Percentiles rank a stretch among this genome's conserved stretches.
Conservation (phyloP, 2,888 invertebrate species). For the Camptogramma bilineatum region DNA sequence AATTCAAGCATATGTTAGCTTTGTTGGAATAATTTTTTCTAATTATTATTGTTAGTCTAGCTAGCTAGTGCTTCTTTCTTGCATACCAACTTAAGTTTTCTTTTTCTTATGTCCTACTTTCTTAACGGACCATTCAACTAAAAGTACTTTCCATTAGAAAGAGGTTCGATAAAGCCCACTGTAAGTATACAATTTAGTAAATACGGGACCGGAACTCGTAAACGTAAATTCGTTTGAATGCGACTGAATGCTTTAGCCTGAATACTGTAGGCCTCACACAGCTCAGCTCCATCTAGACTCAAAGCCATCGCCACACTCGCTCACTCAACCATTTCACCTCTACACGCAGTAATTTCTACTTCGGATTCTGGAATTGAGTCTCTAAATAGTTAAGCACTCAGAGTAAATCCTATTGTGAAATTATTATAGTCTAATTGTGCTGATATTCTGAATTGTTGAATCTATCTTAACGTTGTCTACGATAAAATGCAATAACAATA, state of each 20-base stretch:
- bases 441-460: background rate
- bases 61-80: constrained; percentile 1
- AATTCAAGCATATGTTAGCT: too few relatives aligned
- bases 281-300: constrained; percentile 55
- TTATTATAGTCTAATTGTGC: constrained; percentile 46
- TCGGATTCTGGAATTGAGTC: constrained; percentile 62
- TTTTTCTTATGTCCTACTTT: constrained; percentile 36
- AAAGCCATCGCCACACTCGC: constrained; percentile 52
- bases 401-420: constrained; percentile 51
- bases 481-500: constrained; percentile 24
- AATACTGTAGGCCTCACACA: constrained; percentile 60
- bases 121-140: constrained; percentile 39
- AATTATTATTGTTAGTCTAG: background rate
- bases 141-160: constrained; percentile 53
- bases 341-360: constrained; percentile 59
- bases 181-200: constrained; percentile 58
- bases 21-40: background rate
- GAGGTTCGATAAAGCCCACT: constrained; percentile 56
- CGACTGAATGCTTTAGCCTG: constrained; percentile 58
- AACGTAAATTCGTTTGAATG: constrained; percentile 67
- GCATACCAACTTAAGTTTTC: constrained; percentile 2
- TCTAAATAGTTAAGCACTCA: constrained; percentile 52
- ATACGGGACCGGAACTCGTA: constrained; percentile 59
- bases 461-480: constrained; percentile 5
- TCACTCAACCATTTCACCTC: constrained; percentile 53